phyloP scores from a whole-genome alignment of 2,888 invertebrate genomes.

The Limulus polyphemus region DNA sequence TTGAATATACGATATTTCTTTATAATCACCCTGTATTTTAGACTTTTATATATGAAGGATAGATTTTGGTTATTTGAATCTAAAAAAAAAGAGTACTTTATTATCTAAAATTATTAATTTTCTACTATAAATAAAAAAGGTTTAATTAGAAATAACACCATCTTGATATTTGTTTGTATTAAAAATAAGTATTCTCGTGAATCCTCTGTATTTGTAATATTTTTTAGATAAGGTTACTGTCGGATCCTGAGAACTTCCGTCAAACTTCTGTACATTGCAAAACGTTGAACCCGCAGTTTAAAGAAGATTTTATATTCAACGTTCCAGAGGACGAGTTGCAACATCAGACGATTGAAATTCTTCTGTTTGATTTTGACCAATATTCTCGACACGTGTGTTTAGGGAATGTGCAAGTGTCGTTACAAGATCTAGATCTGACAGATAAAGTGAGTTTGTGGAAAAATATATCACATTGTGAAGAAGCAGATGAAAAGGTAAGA shows the following conservation, averaged over 20 bases:
- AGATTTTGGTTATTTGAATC: too few species aligned
- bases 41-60: too few species aligned
- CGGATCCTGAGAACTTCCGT: slow-evolving; percentile 40
- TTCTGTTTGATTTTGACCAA: slow-evolving; percentile 53
- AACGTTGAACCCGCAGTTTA: slow-evolving; percentile 53
- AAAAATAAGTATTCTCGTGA: too few species aligned
- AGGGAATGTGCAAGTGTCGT: slow-evolving; percentile 47
- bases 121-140: too few species aligned
- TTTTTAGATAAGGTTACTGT: slow-evolving; percentile 37
- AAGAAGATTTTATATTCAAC: slow-evolving; percentile 56
- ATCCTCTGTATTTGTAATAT: too few species aligned
- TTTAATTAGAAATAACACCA: too few species aligned
- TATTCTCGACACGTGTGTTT: slow-evolving; percentile 50
- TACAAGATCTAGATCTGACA: slow-evolving; percentile 45
- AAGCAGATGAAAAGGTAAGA: slow-evolving; percentile 21
- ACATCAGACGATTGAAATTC: slow-evolving; percentile 47
- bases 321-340: slow-evolving; percentile 40
- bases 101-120: too few species aligned
- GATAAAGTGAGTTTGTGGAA: slow-evolving; percentile 47
- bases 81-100: too few species aligned
- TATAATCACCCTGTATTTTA: too few species aligned
- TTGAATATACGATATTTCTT: too few species aligned
- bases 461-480: slow-evolving; percentile 36
- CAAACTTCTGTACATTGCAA: slow-evolving; percentile 51
- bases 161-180: too few species aligned